Evolutionary conservation across 1,140 invertebrate genomes (phyloP).

Genomic region (Phymorhynchus buccinoides): DNA sequence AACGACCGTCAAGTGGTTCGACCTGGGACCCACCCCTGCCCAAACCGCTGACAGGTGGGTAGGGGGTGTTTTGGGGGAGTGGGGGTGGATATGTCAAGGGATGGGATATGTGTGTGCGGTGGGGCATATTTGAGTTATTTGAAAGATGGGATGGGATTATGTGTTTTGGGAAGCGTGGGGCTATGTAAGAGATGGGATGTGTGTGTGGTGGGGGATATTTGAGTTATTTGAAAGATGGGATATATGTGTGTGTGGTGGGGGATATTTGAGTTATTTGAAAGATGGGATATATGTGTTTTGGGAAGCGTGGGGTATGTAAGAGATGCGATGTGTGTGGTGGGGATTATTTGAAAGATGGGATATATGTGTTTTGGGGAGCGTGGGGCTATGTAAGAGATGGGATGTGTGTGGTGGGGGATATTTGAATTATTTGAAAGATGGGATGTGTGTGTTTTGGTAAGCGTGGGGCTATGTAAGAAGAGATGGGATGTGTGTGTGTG

Average conservation of each 20-base stretch:
- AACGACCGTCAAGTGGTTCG: too few species aligned
- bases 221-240: not conserved
- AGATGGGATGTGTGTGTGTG: not conserved
- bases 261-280: not conserved
- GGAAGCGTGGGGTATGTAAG: too few species aligned
- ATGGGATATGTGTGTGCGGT: too few species aligned
- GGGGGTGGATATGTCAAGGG: too few species aligned
- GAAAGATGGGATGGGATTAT: too few species aligned
- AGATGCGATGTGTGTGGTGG: too few species aligned
- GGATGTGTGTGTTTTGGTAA: not conserved
- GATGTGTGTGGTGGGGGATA: not conserved
- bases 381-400: not conserved
- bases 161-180: not conserved
- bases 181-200: not conserved
- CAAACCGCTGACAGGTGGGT: too few species aligned
- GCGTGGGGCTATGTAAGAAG: too few species aligned
- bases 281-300: not conserved
- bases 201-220: not conserved
- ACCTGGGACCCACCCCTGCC: too few species aligned
- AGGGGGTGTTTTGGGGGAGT: too few species aligned
- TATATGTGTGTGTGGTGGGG: conserved; percentile 6
- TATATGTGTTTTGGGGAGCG: not conserved
- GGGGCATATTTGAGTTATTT: too few species aligned
- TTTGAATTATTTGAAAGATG: not conserved
- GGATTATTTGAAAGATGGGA: too few species aligned